Percentiles rank a stretch among this genome's conserved stretches.
Evolutionary conservation across 2,797 vertebrate species (phyloP).

Genomic region (Pipistrellus kuhlii): DNA sequence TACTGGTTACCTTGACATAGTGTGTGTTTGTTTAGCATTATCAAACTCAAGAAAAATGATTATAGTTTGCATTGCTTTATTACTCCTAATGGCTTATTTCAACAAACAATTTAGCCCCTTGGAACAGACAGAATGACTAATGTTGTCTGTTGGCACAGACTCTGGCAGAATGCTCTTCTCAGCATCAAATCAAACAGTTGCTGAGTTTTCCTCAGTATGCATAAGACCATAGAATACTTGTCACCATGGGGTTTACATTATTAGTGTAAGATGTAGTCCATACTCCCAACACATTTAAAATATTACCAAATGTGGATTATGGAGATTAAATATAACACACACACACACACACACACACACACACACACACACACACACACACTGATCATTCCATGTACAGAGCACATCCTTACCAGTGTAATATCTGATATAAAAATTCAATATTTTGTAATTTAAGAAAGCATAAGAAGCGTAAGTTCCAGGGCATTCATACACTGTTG

Average conservation of each 20-base stretch:
- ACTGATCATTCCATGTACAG: not conserved
- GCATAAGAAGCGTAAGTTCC: not conserved
- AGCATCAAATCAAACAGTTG: conserved; percentile 45
- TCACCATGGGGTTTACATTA: not conserved
- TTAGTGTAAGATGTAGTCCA: conserved; percentile 29
- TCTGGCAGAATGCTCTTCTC: conserved; percentile 80
- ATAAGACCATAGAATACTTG: conserved; percentile 15
- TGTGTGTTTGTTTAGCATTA: conserved; percentile 79
- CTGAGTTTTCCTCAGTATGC: conserved; percentile 26
- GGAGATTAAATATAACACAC: not conserved
- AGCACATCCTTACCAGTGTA: not conserved
- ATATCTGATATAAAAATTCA: not conserved
- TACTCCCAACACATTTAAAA: conserved; percentile 15
- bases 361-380: not conserved
- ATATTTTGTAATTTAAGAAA: not conserved
- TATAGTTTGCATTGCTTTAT: conserved; percentile 84
- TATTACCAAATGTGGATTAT: not conserved
- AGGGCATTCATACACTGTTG: not conserved
- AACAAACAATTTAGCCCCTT: conserved; percentile 82
- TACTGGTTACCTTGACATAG: conserved; percentile 75
- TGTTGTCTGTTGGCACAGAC: conserved; percentile 77
- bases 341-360: too few relatives aligned
- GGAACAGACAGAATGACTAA: conserved; percentile 81
- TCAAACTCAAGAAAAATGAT: conserved; percentile 84
- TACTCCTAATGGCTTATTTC: conserved; percentile 84